These are phyloP conservation scores for Erebia palarica DNA, from an alignment of 2,888 invertebrate genomes.

Conservation along the genomic window DNA sequence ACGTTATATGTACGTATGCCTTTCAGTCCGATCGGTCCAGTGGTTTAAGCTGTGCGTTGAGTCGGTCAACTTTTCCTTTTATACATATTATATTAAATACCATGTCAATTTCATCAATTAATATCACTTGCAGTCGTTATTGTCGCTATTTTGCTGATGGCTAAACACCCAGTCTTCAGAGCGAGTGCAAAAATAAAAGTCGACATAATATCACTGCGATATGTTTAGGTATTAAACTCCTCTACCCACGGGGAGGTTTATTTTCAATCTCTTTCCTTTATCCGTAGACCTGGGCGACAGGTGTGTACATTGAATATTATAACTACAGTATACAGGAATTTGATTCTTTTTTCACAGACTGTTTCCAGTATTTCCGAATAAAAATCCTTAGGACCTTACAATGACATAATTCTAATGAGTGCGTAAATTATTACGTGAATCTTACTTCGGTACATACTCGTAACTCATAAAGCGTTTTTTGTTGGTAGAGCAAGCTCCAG, in stretches of 20 bases:
- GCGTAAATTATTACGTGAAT: background rate
- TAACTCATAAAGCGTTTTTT: background rate
- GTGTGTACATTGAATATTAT: slow-evolving; percentile 49
- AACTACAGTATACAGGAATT: slow-evolving; percentile 30
- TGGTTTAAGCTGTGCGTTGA: no score
- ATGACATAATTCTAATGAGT: background rate
- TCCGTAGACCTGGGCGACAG: slow-evolving; percentile 69
- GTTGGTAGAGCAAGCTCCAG: slow-evolving; percentile 40
- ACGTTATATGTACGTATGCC: no score
- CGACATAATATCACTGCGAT: slow-evolving; percentile 70
- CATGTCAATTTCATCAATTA: background rate
- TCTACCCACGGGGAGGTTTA: slow-evolving; percentile 67
- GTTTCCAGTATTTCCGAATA: slow-evolving; percentile 7
- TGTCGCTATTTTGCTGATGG: background rate
- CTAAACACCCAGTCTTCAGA: slow-evolving; percentile 36
- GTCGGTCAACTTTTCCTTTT: no score
- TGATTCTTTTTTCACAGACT: slow-evolving; percentile 28
- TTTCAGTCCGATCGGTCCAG: no score
- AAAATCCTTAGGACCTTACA: background rate
- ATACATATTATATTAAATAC: no score
- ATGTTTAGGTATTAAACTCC: slow-evolving; percentile 71
- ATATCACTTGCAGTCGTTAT: no score
- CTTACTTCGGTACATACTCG: background rate
- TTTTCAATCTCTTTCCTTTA: slow-evolving; percentile 72
- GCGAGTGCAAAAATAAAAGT: slow-evolving; percentile 61